Conservation (phyloP, 2,113 vertebrate species). For the Orthonyx spaldingii region DNA sequence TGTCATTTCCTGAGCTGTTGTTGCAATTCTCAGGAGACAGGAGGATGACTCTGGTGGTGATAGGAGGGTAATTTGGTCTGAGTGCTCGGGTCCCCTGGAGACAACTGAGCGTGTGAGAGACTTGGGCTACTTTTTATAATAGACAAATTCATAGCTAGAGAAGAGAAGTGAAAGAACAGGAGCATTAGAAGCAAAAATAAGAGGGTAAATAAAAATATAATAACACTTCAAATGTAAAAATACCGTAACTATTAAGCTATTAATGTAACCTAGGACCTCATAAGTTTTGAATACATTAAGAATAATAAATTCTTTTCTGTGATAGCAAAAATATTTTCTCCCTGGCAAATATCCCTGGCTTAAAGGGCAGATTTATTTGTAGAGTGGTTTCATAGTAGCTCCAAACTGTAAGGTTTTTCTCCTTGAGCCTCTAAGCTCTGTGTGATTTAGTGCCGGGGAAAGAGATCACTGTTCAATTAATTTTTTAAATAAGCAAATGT, state of each 20-base stretch:
- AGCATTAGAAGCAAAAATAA: neutral
- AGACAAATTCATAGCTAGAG: neutral
- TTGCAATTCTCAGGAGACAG: neutral
- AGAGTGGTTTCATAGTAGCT: neutral
- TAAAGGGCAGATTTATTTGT: neutral
- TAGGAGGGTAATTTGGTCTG: neutral
- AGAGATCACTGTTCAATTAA: neutral
- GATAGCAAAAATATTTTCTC: neutral
- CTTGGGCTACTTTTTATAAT: neutral
- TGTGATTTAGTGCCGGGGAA: neutral
- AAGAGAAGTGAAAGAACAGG: neutral
- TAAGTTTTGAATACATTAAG: neutral
- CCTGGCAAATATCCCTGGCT: neutral
- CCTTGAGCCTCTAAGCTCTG: neutral
- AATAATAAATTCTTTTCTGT: neutral
- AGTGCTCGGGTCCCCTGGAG: neutral
- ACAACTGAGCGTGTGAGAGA: neutral
- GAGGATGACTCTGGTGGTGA: neutral
- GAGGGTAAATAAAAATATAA: neutral
- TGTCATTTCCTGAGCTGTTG: neutral
- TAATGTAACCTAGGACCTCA: neutral
- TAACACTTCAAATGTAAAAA: neutral
- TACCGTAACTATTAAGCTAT: rapidly evolving
- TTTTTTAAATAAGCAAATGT: neutral
- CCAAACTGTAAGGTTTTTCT: neutral